Conservation (phyloP, 2,888 invertebrate genomes). For the Perizoma flavofasciatum region DNA sequence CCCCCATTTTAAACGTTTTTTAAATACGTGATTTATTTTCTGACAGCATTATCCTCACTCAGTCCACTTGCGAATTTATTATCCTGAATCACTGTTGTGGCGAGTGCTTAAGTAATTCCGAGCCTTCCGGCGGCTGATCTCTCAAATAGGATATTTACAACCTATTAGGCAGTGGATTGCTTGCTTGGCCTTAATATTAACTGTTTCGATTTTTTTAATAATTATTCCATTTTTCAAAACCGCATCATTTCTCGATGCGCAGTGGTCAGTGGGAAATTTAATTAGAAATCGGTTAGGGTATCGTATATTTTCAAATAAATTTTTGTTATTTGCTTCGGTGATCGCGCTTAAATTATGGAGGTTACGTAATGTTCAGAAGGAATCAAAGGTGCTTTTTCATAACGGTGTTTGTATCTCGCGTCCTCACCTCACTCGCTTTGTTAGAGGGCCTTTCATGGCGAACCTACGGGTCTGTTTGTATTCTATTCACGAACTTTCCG, state of each 20-base stretch:
- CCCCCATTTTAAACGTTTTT: conserved; percentile 68
- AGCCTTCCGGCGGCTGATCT: conserved; percentile 48
- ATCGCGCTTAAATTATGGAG: conserved; percentile 4
- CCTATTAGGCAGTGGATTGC: conserved; percentile 34
- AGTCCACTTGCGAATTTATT: conserved; percentile 69
- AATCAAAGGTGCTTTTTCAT: conserved; percentile 40
- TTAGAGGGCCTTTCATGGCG: conserved; percentile 65
- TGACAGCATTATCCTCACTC: conserved; percentile 68
- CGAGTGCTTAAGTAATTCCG: conserved; percentile 63
- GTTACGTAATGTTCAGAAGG: conserved; percentile 21
- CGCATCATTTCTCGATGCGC: conserved; percentile 25
- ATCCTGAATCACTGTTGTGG: conserved; percentile 71
- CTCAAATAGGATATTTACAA: conserved; percentile 33
- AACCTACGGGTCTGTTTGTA: conserved; percentile 67
- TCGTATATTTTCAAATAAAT: conserved; percentile 42
- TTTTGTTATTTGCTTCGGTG: conserved; percentile 29
- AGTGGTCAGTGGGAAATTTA: conserved; percentile 30
- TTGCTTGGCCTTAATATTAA: conserved; percentile 32
- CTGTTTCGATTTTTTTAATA: too few relatives aligned
- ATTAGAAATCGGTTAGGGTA: conserved; percentile 31
- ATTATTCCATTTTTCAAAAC: conserved; percentile 32
- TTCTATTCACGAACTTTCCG: conserved; percentile 78
- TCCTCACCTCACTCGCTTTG: conserved; percentile 60
- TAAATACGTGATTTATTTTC: conserved; percentile 70
- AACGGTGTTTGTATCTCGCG: conserved; percentile 56